These are phyloP conservation scores for Phoenicopterus ruber DNA, from an alignment of 2,113 vertebrate genomes.

Conservation along the genomic window DNA sequence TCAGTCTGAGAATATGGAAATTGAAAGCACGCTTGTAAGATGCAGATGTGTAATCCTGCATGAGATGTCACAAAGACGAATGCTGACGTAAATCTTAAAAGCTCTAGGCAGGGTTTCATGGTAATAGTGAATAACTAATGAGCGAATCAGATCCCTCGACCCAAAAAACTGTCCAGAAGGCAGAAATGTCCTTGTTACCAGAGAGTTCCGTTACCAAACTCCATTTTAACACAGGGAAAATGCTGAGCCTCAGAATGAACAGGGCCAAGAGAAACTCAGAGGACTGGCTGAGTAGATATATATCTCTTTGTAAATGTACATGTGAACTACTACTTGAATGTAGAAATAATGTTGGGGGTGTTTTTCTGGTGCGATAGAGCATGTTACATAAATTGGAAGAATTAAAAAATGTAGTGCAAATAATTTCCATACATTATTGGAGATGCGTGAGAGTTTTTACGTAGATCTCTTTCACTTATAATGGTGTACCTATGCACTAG, in stretches of 20 bases:
- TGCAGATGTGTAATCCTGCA: not conserved
- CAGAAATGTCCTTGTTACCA: constrained; percentile 19
- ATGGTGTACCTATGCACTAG: not conserved
- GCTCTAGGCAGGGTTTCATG: constrained; percentile 28
- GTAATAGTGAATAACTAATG: constrained; percentile 21
- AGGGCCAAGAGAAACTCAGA: not conserved
- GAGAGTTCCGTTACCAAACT: not conserved
- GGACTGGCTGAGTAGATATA: not conserved
- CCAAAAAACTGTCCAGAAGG: constrained; percentile 42
- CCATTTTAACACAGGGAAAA: not conserved
- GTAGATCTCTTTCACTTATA: not conserved
- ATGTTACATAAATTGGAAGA: not conserved
- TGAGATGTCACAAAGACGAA: constrained; percentile 4
- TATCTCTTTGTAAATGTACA: not conserved
- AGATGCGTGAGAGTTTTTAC: not conserved
- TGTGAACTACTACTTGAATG: not conserved
- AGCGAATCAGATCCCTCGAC: not conserved
- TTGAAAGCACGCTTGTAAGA: not conserved
- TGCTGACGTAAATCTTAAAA: constrained; percentile 34
- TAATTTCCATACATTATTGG: not conserved
- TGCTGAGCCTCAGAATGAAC: not conserved
- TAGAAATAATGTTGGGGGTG: not conserved
- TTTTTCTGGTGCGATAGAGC: not conserved
- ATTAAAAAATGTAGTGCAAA: not conserved
- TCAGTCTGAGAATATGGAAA: not conserved